Conservation (phyloP, 2,888 invertebrate genomes). For the Aleiodes leptofemur region DNA sequence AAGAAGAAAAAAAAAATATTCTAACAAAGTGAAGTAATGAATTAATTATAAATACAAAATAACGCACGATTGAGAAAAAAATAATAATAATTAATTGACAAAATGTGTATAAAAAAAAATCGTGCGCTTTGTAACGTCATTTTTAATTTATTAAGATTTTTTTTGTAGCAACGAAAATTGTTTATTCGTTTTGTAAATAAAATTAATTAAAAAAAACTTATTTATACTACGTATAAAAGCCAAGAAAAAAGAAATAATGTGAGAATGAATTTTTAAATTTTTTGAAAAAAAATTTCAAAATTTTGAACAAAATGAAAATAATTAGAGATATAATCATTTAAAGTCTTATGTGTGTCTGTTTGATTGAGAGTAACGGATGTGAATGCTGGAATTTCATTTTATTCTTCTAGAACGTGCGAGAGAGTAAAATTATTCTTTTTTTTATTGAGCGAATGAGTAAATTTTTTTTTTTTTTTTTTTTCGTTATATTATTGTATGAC, state of each 20-base stretch:
- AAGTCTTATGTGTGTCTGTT: no score
- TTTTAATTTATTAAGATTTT: constrained; percentile 28
- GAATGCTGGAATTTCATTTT: no score
- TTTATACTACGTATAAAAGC: constrained; percentile 25
- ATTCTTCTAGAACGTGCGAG: no score
- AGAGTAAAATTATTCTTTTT: not conserved
- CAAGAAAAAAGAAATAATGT: not conserved
- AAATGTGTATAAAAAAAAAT: constrained; percentile 19
- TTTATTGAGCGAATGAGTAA: constrained; percentile 33
- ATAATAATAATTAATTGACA: constrained; percentile 1
- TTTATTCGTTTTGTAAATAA: constrained; percentile 22
- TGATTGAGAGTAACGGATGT: no score
- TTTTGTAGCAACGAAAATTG: constrained; percentile 27
- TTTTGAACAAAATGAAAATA: not conserved
- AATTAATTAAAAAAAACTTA: constrained; percentile 18
- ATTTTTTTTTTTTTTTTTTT: constrained; percentile 6
- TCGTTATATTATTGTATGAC: constrained; percentile 37
- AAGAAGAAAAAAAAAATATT: not conserved
- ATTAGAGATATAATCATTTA: no score
- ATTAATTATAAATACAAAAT: constrained; percentile 24
- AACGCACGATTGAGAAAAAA: constrained; percentile 6
- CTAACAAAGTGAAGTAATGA: constrained; percentile 24
- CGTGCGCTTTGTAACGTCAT: constrained; percentile 9
- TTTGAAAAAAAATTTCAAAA: not conserved
- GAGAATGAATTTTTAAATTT: constrained; percentile 7